Base-by-base conservation (phyloP, 1,140 invertebrate species). In the Dendroctonus valens region DNA sequence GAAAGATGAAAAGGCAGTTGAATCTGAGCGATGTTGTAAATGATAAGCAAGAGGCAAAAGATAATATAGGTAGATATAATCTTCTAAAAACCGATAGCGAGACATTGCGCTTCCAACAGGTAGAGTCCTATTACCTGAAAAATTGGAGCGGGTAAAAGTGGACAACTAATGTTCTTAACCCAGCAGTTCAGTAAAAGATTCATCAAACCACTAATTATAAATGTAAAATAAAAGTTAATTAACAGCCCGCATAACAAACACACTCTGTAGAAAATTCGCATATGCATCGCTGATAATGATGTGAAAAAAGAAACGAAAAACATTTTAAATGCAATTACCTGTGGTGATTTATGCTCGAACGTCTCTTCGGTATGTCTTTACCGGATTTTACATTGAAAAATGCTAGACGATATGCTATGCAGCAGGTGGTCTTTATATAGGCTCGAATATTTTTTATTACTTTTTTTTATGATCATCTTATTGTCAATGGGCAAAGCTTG, bases 261-360 rank as follows among this genome's bases (percentile, higher is more conserved):
- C 42, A 46, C 42, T 4, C 42, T 4, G 42, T 46, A 46, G 8
- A 5, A 55, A 39, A 39, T 37, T 40, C 53, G 53, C 53, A 55
- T 55, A 40, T 55, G 53, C 53, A 37, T 55, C 38, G 11, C 9
- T 26, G 26, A 11, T 55, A 55, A 55, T 55, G 53, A 55, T n/a
- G 38, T 26, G n/a, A 55, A 55, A 55, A 55, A 39, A 55, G 52
- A 54, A 54, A 26, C 3, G 26, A 55, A 55, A 55, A 52, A 52
- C n/a, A 37, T 11, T 52, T 14, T 26, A 11, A 55, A 55, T 1
- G 53, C 53, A 55, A 55, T 55, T 55, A 55, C 53, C 38, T 9
- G 39, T 11, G 53, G 53, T 55, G 53, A 55, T 55, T 55, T 55
- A 55, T 55, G 53, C 26, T 26, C 14, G 39, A 9, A 38, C 53